Base-by-base conservation (phyloP, 2,888 invertebrate genomes). In the Pterobdella sp. region DNA sequence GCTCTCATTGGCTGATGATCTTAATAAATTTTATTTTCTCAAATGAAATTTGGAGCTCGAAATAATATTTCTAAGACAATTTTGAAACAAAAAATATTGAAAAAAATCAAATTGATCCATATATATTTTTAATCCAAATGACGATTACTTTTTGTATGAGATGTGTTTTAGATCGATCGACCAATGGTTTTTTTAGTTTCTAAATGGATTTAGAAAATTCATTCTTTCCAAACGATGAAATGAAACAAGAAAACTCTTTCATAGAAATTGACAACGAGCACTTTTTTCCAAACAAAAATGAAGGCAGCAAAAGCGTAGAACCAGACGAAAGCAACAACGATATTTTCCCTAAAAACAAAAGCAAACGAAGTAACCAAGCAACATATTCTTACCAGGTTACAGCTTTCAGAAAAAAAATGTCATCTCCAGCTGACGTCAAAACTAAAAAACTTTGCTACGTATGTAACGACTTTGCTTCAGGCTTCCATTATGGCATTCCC, bases 391-490 rank as follows among this genome's bases (percentile, higher is more conserved):
- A 56, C 3, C 60, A 56, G 4, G 26, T 3, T 14, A 7, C n/a
- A 22, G 26, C 26, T 4, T 26, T 4, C n/a, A 56, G 7, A 18
- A 26, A 56, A n/a, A 7, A 26, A 56, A 7, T 22, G n/a, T 26
- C 4, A 4, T 56, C 60, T 29, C 56, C 71, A 1, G 7, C 29
- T 10, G 73, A 73, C 35, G 29, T 31, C 63, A 49, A 60, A 14
- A 70, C 65, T 0, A 70, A 66, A 34, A 69, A 94, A 75, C 85
- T 93, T 72, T 96, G 96, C 83, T 88, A 95, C 74, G 95, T 96
- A 31, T 96, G 95, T 82, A 95, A 95, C 0, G 95, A 96, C 83
- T 89, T 92, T 0, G 95, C 95, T 0, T 94, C 94, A 0, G 95
- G 95, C 49, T 95, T 94, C 84, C 96, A 96, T 76, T 83, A 83